Evolutionary conservation across 2,797 vertebrate genomes (phyloP), one percentile per base, ranked within the genome.

Genomic region (Chrosomus eos): DNA sequence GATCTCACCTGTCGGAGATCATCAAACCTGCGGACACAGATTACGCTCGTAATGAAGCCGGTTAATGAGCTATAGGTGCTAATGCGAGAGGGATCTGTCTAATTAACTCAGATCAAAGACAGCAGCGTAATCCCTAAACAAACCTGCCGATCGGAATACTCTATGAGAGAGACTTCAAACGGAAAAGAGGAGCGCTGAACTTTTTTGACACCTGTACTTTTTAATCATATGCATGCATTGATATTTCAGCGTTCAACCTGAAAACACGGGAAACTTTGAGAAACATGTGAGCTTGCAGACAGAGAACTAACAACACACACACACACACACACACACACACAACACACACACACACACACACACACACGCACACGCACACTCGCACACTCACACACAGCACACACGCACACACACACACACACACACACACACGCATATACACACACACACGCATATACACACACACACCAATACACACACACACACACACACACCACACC

Each of bases 91-190:
- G 87, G 85, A 85, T 90, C 91, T 92, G 93, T 93, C 95, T 95
- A 95, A 96, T 96, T 96, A 96, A 92, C 11, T 23, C 86, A 92
- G 94, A 96, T 96, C 95, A 96, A 96, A 95, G 94, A 67, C 1
- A 64, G 86, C 66, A 90, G 91, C 89, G 92, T 95, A 91, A 95
- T 95, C 94, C 94, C 93, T 91, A 93, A 95, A 95, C 94, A 96
- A 95, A 96, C 95, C 94, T 95, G 93, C 91, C 92, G 92, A 94
- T 94, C 92, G 93, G 91, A 93, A 95, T 94, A 91, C 88, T 89
- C 90, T 90, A 86, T 87, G 90, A 87, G 84, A 85, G 80, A 85
- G 85, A 83, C 88, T 87, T 89, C 88, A 88, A 88, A 88, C 76
- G 81, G 83, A 78, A 84, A 81, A 85, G 85, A 90, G 79, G 60